Evolutionary conservation across 2,113 vertebrate genomes (phyloP).

Genomic region (Heptranchias perlo): DNA sequence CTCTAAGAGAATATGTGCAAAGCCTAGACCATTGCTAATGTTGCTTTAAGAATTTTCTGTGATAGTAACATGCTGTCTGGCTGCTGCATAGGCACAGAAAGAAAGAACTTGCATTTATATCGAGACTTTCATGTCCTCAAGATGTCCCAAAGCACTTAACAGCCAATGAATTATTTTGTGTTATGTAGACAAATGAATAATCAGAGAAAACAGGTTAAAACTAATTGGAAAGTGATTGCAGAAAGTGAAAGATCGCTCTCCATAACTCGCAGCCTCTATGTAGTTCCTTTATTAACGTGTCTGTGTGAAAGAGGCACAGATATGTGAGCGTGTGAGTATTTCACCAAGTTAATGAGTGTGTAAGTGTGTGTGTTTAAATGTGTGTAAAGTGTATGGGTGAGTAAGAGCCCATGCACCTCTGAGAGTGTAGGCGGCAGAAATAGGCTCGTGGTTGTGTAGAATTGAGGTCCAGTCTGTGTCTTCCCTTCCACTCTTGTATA

Average conservation of each 20-base stretch:
- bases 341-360: not conserved
- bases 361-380: not conserved
- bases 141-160: not conserved
- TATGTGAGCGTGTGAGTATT: not conserved
- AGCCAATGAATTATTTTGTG: not conserved
- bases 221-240: not conserved
- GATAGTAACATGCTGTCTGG: not conserved
- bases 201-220: not conserved
- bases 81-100: not conserved
- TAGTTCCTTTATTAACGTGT: not conserved
- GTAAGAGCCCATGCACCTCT: too few species aligned
- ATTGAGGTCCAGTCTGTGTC: too few species aligned
- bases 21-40: not conserved
- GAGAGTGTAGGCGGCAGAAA: too few species aligned
- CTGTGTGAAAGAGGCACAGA: not conserved
- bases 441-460: too few species aligned
- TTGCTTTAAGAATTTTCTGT: not conserved
- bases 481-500: too few species aligned
- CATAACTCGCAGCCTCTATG: not conserved
- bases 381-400: not conserved
- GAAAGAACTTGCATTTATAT: not conserved
- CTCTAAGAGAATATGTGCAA: too few species aligned
- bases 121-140: not conserved
- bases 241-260: not conserved
- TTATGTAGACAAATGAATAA: not conserved